Evolutionary conservation across 1,140 invertebrate genomes (phyloP).

Genomic region (Bombyx mandarina): DNA sequence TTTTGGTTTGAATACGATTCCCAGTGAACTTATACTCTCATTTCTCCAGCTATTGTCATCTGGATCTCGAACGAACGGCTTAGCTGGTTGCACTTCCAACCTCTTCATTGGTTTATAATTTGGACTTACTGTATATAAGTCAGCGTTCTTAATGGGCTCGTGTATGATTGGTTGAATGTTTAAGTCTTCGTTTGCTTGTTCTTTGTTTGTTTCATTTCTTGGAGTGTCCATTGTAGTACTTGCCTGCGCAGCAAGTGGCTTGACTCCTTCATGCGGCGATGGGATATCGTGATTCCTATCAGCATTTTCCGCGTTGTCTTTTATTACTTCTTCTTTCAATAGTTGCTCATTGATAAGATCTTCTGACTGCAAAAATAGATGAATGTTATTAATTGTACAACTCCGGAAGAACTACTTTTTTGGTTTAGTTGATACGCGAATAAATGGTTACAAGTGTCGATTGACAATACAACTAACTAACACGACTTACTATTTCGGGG

Average conservation of each 20-base stretch:
- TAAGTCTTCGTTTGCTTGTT: constrained; percentile 14
- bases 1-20: constrained; percentile 63
- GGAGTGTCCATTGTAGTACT: background rate
- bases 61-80: constrained; percentile 47
- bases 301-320: constrained; percentile 32
- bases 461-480: no score
- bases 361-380: constrained; percentile 34
- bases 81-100: constrained; percentile 49
- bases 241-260: background rate
- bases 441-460: no score
- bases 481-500: no score
- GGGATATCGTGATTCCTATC: constrained; percentile 13
- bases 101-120: constrained; percentile 58
- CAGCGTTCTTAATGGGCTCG: constrained; percentile 28
- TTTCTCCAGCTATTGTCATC: constrained; percentile 65
- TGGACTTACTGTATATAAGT: constrained; percentile 39
- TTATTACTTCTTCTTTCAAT: constrained; percentile 36
- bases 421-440: no score
- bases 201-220: constrained; percentile 1
- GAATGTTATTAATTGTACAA: background rate
- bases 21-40: constrained; percentile 56
- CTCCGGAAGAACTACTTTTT: no score
- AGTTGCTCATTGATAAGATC: constrained; percentile 48
- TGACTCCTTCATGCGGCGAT: background rate
- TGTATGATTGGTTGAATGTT: constrained; percentile 33